A percentile compares a stretch with the other conserved stretches of the same genome.
Conservation (phyloP, 2,888 invertebrate genomes). For the Drosophila limbata region DNA sequence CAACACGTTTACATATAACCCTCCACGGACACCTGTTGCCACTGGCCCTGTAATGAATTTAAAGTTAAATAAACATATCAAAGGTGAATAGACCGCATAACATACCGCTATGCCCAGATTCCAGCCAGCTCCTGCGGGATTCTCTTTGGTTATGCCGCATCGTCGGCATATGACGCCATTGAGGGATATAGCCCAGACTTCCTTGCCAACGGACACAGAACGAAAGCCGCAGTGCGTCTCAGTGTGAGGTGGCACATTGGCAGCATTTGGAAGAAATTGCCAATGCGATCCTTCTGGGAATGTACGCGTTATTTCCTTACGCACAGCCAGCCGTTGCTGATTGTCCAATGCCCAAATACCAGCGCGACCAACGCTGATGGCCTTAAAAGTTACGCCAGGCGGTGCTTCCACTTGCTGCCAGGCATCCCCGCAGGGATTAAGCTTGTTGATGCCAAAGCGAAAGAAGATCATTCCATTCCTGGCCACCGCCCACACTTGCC, state of each 20-base stretch:
- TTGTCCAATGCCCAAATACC: conserved; percentile 94
- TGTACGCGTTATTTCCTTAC: conserved; percentile 90
- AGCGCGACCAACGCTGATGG: conserved; percentile 90
- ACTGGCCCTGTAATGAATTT: conserved; percentile 86
- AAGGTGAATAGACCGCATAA: background rate
- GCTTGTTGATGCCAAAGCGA: conserved; percentile 90
- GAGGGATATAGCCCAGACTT: conserved; percentile 92
- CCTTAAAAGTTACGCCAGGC: conserved; percentile 89
- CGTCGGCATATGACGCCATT: conserved; percentile 90
- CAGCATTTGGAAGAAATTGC: conserved; percentile 89
- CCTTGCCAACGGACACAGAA: conserved; percentile 90
- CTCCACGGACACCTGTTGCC: conserved; percentile 85
- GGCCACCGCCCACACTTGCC: conserved; percentile 93
- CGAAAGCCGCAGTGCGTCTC: conserved; percentile 88
- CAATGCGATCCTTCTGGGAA: conserved; percentile 94
- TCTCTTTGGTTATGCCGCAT: conserved; percentile 90
- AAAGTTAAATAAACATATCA: conserved; percentile 7
- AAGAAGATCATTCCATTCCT: conserved; percentile 93
- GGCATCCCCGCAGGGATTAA: conserved; percentile 88
- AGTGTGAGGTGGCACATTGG: conserved; percentile 87
- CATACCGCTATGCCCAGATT: conserved; percentile 87
- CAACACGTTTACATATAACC: conserved; percentile 68
- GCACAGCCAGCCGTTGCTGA: conserved; percentile 90
- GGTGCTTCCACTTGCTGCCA: conserved; percentile 94
- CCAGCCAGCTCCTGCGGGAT: conserved; percentile 93